A percentile compares a stretch with the other conserved stretches of the same genome.
Conservation (phyloP, 2,888 invertebrate genomes). For the Cantharis nigra region DNA sequence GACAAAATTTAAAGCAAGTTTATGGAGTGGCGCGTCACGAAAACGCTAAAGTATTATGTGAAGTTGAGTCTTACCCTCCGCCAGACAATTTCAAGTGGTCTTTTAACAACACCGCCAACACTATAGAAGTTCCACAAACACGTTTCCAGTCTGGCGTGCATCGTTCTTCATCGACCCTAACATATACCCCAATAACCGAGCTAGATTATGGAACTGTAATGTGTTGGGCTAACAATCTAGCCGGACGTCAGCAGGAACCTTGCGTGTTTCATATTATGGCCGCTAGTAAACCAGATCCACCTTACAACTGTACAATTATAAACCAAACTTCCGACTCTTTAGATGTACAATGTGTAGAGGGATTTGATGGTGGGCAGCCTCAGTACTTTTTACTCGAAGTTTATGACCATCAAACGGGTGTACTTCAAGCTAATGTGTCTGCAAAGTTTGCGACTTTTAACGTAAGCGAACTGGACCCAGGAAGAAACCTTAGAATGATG, state of each 20-base stretch:
- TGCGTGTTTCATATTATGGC: slow-evolving; percentile 77
- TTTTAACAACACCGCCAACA: slow-evolving; percentile 86
- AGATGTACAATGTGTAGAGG: slow-evolving; percentile 72
- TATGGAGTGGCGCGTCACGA: slow-evolving; percentile 86
- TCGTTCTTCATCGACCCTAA: slow-evolving; percentile 67
- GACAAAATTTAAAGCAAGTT: slow-evolving; percentile 72
- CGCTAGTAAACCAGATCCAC: slow-evolving; percentile 78
- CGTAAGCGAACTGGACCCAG: slow-evolving; percentile 77
- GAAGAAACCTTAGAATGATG: slow-evolving; percentile 75
- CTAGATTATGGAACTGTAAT: slow-evolving; percentile 77
- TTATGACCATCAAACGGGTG: slow-evolving; percentile 67
- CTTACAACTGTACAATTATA: slow-evolving; percentile 74
- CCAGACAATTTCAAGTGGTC: slow-evolving; percentile 86
- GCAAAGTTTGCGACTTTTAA: slow-evolving; percentile 75
- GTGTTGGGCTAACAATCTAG: slow-evolving; percentile 74
- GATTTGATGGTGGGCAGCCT: slow-evolving; percentile 79
- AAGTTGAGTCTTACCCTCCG: slow-evolving; percentile 83
- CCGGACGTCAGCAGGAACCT: slow-evolving; percentile 73
- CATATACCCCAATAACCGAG: slow-evolving; percentile 76
- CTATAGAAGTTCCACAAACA: slow-evolving; percentile 72
- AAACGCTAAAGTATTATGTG: slow-evolving; percentile 77
- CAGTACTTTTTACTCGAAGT: slow-evolving; percentile 76
- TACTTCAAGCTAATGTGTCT: slow-evolving; percentile 70
- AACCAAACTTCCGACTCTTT: slow-evolving; percentile 80
- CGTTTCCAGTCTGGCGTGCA: slow-evolving; percentile 63